A percentile compares a stretch with the other conserved stretches of the same genome.
phyloP scores from a whole-genome alignment of 2,888 invertebrate genomes.

The Meteorus colon region DNA sequence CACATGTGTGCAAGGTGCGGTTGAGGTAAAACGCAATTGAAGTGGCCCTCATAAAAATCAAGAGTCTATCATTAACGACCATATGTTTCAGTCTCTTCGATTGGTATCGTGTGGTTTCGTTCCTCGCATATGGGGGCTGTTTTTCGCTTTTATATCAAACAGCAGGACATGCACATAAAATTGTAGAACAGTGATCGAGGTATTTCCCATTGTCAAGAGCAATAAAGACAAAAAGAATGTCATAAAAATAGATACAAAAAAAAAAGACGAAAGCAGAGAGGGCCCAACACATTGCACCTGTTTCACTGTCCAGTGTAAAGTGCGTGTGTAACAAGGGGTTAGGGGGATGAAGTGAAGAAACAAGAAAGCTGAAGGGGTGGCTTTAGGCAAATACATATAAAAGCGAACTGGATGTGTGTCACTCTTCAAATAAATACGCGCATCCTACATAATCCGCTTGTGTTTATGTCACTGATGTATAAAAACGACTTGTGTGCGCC shows the following conservation, averaged over 20 bases:
- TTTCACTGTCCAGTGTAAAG: slow-evolving; percentile 40
- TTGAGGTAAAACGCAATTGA: slow-evolving; percentile 51
- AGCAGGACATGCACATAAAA: too few relatives aligned
- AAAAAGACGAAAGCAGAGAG: not conserved
- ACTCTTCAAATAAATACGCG: slow-evolving; percentile 62
- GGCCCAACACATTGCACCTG: not conserved
- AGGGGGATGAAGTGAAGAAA: slow-evolving; percentile 8
- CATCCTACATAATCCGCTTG: slow-evolving; percentile 39
- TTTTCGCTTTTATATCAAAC: too few relatives aligned
- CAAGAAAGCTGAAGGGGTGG: slow-evolving; percentile 25
- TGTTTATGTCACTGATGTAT: slow-evolving; percentile 35
- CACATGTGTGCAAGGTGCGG: slow-evolving; percentile 40
- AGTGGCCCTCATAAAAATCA: slow-evolving; percentile 69
- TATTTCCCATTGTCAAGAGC: too few relatives aligned
- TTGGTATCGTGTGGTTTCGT: slow-evolving; percentile 62
- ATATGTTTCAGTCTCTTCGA: slow-evolving; percentile 68
- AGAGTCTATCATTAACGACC: slow-evolving; percentile 71
- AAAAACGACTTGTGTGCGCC: not conserved
- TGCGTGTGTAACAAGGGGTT: slow-evolving; percentile 26
- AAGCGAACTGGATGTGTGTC: slow-evolving; percentile 59
- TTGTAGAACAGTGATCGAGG: too few relatives aligned
- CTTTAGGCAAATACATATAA: slow-evolving; percentile 43
- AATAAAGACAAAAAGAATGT: slow-evolving; percentile 2
- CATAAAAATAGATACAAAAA: not conserved
- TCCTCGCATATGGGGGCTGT: not conserved